Base-by-base conservation (phyloP, 2,888 invertebrate genomes). In the Caenorhabditis sulstoni region DNA sequence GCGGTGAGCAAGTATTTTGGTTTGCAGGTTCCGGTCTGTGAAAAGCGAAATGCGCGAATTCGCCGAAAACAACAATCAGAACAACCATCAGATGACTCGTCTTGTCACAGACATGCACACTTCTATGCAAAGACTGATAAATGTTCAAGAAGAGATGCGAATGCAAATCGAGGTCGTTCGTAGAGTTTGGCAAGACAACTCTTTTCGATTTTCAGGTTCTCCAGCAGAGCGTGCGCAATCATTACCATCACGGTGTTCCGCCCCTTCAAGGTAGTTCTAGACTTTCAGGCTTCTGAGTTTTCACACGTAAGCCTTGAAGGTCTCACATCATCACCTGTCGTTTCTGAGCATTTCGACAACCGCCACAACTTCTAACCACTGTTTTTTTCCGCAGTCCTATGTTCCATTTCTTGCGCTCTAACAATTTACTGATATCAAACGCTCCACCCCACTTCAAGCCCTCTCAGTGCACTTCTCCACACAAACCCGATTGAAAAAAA, bases 41-140 rank as follows among this genome's bases (percentile, higher is more conserved):
- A 89, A 89, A 75, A 89, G 89, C 80, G 89, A 89, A 79, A 89
- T 89, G 65, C 84, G 89, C 8, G 85, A 85, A 16, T 90, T 89
- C 61, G 82, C 86, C 1, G 89, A 89, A 61, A 87, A 82, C 74
- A 89, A 86, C 61, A 80, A 76, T 23, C 82, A 83, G 16, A 87
- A 85, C 18, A 82, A 85, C 47, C 89, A 89, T 41, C 89, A 89
- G 81, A 83, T 89, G 71, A 89, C 80, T 23, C 58, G 89, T 81
- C 80, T 89, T 37, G 88, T 89, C 22, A 81, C 84, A 18, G 89
- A 89, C 73, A 89, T 89, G 89, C 87, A 89, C 81, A 86, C 83
- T 35, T 86, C 87, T 20, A 89, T 89, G 87, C 88, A 88, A 58
- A 86, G 84, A 68, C 76, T 89, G 53, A 59, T 87, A n/a, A 79